Base-by-base conservation (phyloP, 1,140 invertebrate genomes). In the Camponotus pennsylvanicus region DNA sequence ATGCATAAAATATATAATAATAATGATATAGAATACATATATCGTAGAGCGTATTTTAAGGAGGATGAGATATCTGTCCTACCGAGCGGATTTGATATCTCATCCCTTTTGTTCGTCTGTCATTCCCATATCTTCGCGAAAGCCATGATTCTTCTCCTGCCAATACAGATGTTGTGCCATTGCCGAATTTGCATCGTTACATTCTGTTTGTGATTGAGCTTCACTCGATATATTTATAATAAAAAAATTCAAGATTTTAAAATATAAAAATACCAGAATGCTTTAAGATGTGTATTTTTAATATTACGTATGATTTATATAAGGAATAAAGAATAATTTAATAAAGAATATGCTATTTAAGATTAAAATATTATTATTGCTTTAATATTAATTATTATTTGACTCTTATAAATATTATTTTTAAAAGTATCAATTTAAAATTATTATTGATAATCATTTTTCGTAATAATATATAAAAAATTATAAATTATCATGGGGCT, bases 51-150 rank as follows among this genome's bases (percentile, higher is more conserved):
- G 13, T 66, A 66, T 67, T 66, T 18, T 34, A 21, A 9, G 55
- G 34, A 42, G 67, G 34, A 18, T 15, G 52, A 21, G 40, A 66
- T 71, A 37, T 75, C 37, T 75, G 40, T 80, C 78, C n/a, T 13
- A 40, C 55, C 1, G 55, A 40, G 27, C 79, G 40, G 55, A 75
- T 83, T 63, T 42, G 57, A 49, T 37, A 75, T 61, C 55, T 83
- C 69, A 75, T 83, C 55, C 4, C 52, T 83, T 83, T 83, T 83
- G 69, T 83, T 83, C 79, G 69, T 83, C 79, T 83, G 79, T 83
- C 79, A 83, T 83, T 57, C 55, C 79, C 69, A 75, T 21, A 18
- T 75, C 55, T 73, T 66, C 27, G 67, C 57, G 27, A 73, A 73
- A 61, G 55, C 55, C 55, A 55, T 57, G 64, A 82, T 82, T 83